Percentiles rank a stretch among this genome's conserved stretches.
phyloP scores from a whole-genome alignment of 2,888 invertebrate species.

The Ceriagrion tenellum region DNA sequence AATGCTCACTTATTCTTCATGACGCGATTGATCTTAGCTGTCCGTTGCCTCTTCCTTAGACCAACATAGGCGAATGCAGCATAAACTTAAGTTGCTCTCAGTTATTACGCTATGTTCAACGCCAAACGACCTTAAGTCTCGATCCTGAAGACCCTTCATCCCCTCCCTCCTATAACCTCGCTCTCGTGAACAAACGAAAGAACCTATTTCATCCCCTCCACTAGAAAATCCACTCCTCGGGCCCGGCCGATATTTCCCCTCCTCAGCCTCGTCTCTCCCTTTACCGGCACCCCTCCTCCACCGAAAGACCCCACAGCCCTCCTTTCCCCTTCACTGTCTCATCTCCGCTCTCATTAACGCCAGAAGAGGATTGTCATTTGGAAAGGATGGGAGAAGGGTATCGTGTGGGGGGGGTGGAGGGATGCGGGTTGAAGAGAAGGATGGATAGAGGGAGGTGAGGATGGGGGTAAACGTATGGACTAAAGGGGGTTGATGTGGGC shows the following conservation, averaged over 20 bases:
- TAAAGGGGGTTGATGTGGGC: too few relatives aligned
- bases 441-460: too few relatives aligned
- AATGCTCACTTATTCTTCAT: too few relatives aligned
- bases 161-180: not conserved
- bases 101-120: too few relatives aligned
- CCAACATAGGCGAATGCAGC: too few relatives aligned
- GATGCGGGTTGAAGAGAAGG: not conserved
- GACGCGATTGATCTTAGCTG: too few relatives aligned
- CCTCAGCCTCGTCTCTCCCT: not conserved
- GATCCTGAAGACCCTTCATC: not conserved
- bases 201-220: not conserved
- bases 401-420: not conserved
- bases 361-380: conserved; percentile 43
- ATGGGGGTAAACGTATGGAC: not conserved
- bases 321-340: not conserved
- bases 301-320: not conserved
- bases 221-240: not conserved
- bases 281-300: not conserved
- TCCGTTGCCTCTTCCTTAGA: too few relatives aligned
- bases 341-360: conserved; percentile 39
- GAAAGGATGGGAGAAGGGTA: not conserved
- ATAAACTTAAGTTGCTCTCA: too few relatives aligned
- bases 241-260: not conserved
- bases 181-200: not conserved
- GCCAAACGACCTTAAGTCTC: too few relatives aligned